Conservation (phyloP, 2,797 vertebrate genomes). For the Mallotus villosus region DNA sequence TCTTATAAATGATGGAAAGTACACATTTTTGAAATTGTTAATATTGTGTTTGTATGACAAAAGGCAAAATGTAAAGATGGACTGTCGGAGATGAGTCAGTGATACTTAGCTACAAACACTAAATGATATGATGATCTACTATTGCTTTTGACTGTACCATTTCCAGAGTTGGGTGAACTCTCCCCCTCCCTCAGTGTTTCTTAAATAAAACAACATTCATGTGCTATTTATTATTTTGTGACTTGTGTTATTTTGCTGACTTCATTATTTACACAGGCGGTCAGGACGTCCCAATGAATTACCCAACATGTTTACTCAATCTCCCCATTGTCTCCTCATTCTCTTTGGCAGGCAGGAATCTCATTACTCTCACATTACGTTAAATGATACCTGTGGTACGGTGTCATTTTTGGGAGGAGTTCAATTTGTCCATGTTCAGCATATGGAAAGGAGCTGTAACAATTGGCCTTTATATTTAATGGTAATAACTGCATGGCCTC, state of each 20-base stretch:
- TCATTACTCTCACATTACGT: neutral
- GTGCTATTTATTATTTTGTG: conserved; percentile 69
- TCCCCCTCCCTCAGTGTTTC: conserved; percentile 61
- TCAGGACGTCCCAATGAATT: neutral
- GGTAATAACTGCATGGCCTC: neutral
- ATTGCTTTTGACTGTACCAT: conserved; percentile 44
- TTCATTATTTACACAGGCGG: neutral
- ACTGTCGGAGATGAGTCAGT: conserved; percentile 28
- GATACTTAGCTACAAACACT: conserved; percentile 41
- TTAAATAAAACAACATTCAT: conserved; percentile 77
- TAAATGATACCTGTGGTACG: neutral
- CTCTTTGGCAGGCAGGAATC: conserved; percentile 12
- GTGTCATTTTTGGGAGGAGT: neutral
- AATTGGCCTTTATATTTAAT: neutral
- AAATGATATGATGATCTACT: conserved; percentile 38
- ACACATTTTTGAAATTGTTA: conserved; percentile 20
- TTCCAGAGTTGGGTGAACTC: conserved; percentile 52
- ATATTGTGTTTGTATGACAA: conserved; percentile 31
- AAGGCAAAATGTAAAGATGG: conserved; percentile 28
- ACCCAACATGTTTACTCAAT: conserved; percentile 2
- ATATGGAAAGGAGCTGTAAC: neutral
- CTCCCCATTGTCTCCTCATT: conserved; percentile 21
- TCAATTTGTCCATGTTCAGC: neutral
- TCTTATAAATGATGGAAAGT: conserved; percentile 34
- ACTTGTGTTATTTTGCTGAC: conserved; percentile 36